Conservation (phyloP, 2,797 vertebrate genomes). For the Euphonia xanthogaster region DNA sequence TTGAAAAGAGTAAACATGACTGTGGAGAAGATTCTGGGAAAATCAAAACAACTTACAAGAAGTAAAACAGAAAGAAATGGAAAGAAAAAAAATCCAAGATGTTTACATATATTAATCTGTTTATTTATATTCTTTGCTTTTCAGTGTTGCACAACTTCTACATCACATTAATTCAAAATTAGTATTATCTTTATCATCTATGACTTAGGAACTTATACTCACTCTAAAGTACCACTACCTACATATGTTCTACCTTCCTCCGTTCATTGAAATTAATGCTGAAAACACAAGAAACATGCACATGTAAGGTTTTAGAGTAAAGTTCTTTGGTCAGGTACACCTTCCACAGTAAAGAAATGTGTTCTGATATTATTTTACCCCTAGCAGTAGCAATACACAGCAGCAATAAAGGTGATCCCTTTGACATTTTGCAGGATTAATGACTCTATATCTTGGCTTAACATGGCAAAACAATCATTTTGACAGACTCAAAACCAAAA, state of each 20-base stretch:
- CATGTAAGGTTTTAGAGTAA: neutral
- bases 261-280: neutral
- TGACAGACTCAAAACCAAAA: neutral
- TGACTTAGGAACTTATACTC: neutral
- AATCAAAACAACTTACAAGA: neutral
- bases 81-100: neutral
- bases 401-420: neutral
- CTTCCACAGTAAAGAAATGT: neutral
- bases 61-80: neutral
- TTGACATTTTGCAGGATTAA: neutral
- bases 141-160: neutral
- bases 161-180: neutral
- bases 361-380: neutral
- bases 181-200: neutral
- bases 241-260: neutral
- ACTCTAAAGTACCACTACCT: slow-evolving; percentile 11
- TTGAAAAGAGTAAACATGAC: neutral
- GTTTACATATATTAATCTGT: neutral
- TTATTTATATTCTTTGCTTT: neutral
- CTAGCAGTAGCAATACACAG: neutral
- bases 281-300: neutral
- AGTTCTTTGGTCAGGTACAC: neutral
- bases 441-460: neutral
- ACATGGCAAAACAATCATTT: neutral
- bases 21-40: neutral